Conservation (phyloP, 2,797 vertebrate species). For the Helarctos malayanus region DNA sequence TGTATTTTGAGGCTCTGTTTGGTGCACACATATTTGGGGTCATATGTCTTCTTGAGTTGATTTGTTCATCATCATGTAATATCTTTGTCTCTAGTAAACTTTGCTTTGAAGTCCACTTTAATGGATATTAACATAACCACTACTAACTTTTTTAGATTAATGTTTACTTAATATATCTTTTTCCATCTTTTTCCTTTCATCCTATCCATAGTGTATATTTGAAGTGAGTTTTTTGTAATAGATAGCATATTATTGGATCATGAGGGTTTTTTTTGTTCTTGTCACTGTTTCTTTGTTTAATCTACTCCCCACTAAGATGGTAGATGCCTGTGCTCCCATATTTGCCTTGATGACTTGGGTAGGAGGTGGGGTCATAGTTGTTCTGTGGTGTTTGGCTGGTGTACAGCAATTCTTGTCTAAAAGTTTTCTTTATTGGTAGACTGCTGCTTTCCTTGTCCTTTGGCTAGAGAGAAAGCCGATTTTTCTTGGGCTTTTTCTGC, state of each 20-base stretch:
- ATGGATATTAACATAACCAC: not conserved
- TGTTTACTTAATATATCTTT: not conserved
- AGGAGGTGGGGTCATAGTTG: not conserved
- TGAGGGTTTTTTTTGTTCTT: not conserved
- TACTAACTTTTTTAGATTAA: not conserved
- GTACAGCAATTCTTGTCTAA: not conserved
- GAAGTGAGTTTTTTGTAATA: not conserved
- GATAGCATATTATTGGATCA: not conserved
- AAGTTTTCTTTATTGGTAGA: not conserved
- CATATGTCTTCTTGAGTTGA: not conserved
- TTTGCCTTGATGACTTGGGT: not conserved
- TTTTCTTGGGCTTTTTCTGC: not conserved
- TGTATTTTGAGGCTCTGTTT: not conserved
- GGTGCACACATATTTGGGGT: not conserved
- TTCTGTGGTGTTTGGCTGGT: not conserved
- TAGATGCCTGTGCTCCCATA: too few relatives aligned
- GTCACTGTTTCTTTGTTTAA: not conserved
- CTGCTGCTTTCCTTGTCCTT: not conserved
- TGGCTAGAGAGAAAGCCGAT: not conserved
- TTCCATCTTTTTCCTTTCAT: not conserved
- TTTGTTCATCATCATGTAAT: not conserved
- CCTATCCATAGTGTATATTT: not conserved
- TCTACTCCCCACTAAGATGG: not conserved
- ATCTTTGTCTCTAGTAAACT: not conserved
- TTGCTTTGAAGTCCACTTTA: not conserved